Evolutionary conservation across 2,888 invertebrate species (phyloP), one percentile per base, ranked within the genome.

Genomic region (Drosophila kanekoi): DNA sequence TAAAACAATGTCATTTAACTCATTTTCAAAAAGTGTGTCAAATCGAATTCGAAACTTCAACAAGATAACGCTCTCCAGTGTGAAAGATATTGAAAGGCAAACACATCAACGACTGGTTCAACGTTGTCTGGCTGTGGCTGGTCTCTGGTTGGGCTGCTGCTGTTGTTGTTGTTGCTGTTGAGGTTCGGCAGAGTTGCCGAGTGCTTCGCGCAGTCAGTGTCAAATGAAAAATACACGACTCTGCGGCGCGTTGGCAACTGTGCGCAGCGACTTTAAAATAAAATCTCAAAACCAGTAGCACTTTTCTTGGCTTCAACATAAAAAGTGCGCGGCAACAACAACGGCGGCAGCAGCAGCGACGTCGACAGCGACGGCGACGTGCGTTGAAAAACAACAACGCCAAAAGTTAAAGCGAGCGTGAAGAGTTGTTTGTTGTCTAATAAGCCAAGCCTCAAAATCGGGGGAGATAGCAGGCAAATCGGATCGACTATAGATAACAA

Each of bases 211-310:
- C 77, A 59, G 72, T 48, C 65, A 52, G 58, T 72, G 69, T 56
- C 61, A 66, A 63, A 68, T 64, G 66, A 74, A 70, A 72, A 73
- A 69, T 61, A 77, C 61, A 74, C 69, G 81, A 72, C 52, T 66
- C 63, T 72, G 67, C 67, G 77, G 62, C 74, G 74, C 72, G 71
- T 68, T 81, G 88, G 72, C 85, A 81, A 86, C 83, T 78, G 79
- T 79, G 60, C 47, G 64, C 63, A 68, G 58, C 61, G 70, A 75
- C 76, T 76, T 67, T 56, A 58, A 77, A 60, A 69, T 76, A 53
- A 77, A 85, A 86, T 83, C 80, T 87, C 72, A 89, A 89, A 89
- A 90, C 89, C 89, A 90, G 89, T 90, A 90, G 90, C 90, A 89
- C 78, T 90, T 87, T 81, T 82, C 86, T 89, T 89, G 72, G 72